Base-by-base conservation (phyloP, 2,888 invertebrate genomes). In the Neoascia interrupta region DNA sequence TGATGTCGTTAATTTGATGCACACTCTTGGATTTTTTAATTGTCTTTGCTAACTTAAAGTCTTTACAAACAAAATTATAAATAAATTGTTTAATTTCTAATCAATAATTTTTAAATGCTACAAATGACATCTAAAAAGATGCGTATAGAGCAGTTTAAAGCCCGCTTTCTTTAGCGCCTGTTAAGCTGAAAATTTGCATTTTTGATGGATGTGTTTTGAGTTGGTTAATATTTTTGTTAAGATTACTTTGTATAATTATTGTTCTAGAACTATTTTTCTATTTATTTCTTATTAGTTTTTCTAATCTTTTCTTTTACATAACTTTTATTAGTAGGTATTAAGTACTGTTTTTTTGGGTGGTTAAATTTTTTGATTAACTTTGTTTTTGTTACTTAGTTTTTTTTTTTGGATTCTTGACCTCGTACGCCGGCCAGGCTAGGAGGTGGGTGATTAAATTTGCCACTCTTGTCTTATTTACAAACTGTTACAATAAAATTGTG, bases 401-500 rank as follows among this genome's bases (percentile, higher is more conserved):
- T 45, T 10, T n/a, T n/a, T n/a, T n/a, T n/a, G n/a, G n/a, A n/a
- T n/a, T 16, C 21, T 49, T 41, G 11, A 72, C 72, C 64, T 54
- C 45, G 23, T n/a, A 53, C 6, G 19, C 54, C 37, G 49, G 26
- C 21, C 37, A 51, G 60, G 56, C 36, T 58, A 16, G 15, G 26
- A 64, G 58, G 64, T 64, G 60, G 53, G 45, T 66, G 60, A 31
- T 60, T 37, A 60, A 53, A 66, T 43, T 64, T 70, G 70, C 58
- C 61, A 63, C 28, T 56, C n/a, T n/a, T n/a, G 41, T 23, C 66
- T 64, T 76, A 76, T 76, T 41, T 76, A 76, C 76, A 76, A 72
- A 76, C 64, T 47, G 63, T 56, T 19, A 51, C 39, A 63, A n/a
- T n/a, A n/a, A n/a, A n/a, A n/a, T n/a, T n/a, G n/a, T n/a, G n/a